phyloP scores from a whole-genome alignment of 2,888 invertebrate species.

The Mantis religiosa region DNA sequence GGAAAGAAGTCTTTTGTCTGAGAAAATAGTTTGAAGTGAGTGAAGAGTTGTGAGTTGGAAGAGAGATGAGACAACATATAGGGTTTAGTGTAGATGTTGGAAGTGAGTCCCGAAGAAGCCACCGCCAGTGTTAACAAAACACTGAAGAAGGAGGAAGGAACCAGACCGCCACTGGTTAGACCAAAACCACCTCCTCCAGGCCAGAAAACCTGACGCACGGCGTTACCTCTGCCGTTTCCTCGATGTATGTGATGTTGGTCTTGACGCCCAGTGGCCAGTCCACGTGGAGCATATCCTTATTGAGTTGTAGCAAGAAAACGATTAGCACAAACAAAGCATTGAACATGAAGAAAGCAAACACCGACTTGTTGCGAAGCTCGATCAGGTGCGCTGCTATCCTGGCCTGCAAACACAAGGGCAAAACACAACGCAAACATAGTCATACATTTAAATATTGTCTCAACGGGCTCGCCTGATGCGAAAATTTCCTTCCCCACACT shows the following conservation, averaged over 20 bases:
- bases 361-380: slow-evolving; percentile 94
- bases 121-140: background rate
- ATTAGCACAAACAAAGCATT: slow-evolving; percentile 98
- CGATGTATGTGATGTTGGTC: slow-evolving; percentile 90
- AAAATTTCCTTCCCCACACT: background rate
- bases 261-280: slow-evolving; percentile 94
- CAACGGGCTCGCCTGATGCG: background rate
- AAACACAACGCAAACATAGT: background rate
- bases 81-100: background rate
- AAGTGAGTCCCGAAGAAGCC: background rate
- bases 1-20: background rate
- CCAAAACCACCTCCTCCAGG: background rate
- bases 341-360: slow-evolving; percentile 98
- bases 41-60: background rate
- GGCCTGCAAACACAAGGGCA: slow-evolving; percentile 58
- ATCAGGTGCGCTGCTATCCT: slow-evolving; percentile 85
- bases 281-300: slow-evolving; percentile 96
- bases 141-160: background rate
- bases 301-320: slow-evolving; percentile 97
- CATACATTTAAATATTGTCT: background rate
- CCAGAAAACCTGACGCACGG: background rate
- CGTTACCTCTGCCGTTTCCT: slow-evolving; percentile 85
- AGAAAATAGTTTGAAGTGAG: background rate
- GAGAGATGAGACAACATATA: background rate
- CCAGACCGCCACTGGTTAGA: background rate